Evolutionary conservation across 2,888 invertebrate species (phyloP).

Genomic region (Chrysodeixis includens): DNA sequence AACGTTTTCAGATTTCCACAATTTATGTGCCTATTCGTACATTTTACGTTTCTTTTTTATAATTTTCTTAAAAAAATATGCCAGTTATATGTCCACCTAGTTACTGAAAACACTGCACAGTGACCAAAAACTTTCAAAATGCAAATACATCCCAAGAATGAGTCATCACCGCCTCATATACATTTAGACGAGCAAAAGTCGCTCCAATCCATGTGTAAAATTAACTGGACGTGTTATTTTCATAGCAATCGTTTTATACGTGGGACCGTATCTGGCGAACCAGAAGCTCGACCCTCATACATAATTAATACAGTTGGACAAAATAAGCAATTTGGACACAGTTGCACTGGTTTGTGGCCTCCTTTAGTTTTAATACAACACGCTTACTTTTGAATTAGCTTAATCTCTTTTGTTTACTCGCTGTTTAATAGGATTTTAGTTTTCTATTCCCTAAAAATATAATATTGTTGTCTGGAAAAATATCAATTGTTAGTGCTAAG

Average conservation of each 20-base stretch:
- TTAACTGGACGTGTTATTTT: constrained; percentile 66
- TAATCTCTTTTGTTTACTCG: constrained; percentile 13
- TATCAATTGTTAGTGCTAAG: too few relatives aligned
- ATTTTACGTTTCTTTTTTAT: too few relatives aligned
- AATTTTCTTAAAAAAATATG: too few relatives aligned
- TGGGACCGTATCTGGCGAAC: constrained; percentile 68
- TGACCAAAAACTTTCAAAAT: too few relatives aligned
- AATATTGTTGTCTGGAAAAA: too few relatives aligned
- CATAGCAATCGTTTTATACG: constrained; percentile 71
- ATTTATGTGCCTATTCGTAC: too few relatives aligned
- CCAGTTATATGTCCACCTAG: too few relatives aligned
- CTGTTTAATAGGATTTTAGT: constrained; percentile 9
- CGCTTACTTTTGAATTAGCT: constrained; percentile 59
- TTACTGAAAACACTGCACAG: too few relatives aligned
- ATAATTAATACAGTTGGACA: constrained; percentile 83
- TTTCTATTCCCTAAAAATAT: not conserved
- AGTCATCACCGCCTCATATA: constrained; percentile 30
- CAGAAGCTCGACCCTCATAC: constrained; percentile 75
- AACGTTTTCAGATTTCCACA: too few relatives aligned
- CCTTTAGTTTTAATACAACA: constrained; percentile 80
- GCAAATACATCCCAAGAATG: constrained; percentile 24
- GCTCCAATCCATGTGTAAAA: constrained; percentile 50
- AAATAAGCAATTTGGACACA: constrained; percentile 86
- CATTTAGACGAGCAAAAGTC: constrained; percentile 48
- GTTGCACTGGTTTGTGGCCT: constrained; percentile 81